Evolutionary conservation across 2,113 vertebrate genomes (phyloP).

Genomic region (Balaenoptera acutorostrata): DNA sequence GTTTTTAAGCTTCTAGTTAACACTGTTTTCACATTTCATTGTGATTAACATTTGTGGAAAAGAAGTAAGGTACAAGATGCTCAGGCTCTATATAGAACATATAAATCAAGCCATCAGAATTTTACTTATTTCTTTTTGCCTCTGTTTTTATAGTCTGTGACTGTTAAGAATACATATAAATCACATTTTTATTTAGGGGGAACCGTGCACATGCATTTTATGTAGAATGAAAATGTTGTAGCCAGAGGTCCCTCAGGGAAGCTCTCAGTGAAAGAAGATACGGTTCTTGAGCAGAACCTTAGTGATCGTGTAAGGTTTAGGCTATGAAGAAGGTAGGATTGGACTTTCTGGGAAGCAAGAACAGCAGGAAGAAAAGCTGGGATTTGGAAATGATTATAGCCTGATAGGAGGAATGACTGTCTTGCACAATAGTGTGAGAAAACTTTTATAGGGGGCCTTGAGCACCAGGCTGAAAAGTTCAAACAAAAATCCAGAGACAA

Average conservation of each 20-base stretch:
- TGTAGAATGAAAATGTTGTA: background rate
- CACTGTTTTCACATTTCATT: background rate
- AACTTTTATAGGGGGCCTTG: background rate
- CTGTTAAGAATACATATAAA: background rate
- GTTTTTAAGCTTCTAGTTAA: background rate
- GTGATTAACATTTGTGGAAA: conserved; percentile 10
- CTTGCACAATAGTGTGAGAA: background rate
- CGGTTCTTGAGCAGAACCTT: background rate
- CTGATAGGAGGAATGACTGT: background rate
- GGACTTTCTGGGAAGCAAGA: background rate
- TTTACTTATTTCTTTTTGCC: background rate
- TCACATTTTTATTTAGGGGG: background rate
- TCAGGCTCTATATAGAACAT: background rate
- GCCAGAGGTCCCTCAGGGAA: background rate
- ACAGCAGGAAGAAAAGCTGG: background rate
- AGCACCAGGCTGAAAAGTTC: background rate
- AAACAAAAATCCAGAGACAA: background rate
- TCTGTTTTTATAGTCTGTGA: background rate
- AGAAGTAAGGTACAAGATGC: background rate
- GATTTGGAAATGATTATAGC: background rate
- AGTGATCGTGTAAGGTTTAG: background rate
- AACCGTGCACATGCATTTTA: background rate
- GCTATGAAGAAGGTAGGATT: background rate
- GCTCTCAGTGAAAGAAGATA: background rate
- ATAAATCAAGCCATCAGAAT: background rate